Evolutionary conservation across 2,888 invertebrate species (phyloP).

Genomic region (Sminthurides aquaticus): DNA sequence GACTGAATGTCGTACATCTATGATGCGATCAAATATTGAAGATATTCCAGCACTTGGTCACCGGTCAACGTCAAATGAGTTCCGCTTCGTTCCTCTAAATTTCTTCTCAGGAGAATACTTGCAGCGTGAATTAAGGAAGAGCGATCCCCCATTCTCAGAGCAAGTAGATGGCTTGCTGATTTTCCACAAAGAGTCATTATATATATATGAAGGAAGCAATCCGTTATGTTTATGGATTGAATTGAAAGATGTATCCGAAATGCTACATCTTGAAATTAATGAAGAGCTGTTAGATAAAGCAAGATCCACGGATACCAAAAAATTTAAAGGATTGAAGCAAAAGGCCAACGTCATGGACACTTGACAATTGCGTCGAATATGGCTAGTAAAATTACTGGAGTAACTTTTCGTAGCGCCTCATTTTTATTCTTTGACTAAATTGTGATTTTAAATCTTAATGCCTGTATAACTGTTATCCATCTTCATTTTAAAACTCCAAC

Average conservation of each 20-base stretch:
- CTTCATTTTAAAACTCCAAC: too few relatives aligned
- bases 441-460: neutral
- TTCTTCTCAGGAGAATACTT: conserved; percentile 46
- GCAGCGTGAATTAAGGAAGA: conserved; percentile 20
- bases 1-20: conserved; percentile 77
- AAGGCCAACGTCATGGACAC: neutral
- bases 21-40: conserved; percentile 65
- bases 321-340: neutral
- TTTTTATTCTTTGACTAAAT: neutral
- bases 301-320: neutral
- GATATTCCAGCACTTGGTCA: conserved; percentile 55
- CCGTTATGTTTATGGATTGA: conserved; percentile 38
- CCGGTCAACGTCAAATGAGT: conserved; percentile 43
- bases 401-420: too few relatives aligned
- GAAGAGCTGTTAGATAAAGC: conserved; percentile 30
- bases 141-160: conserved; percentile 27
- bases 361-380: neutral
- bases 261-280: conserved; percentile 24
- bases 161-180: conserved; percentile 80
- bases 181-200: conserved; percentile 75
- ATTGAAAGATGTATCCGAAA: conserved; percentile 26
- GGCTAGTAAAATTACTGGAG: too few relatives aligned
- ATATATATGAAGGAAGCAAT: conserved; percentile 54
- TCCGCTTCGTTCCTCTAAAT: conserved; percentile 42
- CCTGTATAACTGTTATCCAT: too few relatives aligned